Evolutionary conservation across 1,140 invertebrate genomes (phyloP), one percentile per base, ranked within the genome.

Genomic region (Platyscapa corneri): DNA sequence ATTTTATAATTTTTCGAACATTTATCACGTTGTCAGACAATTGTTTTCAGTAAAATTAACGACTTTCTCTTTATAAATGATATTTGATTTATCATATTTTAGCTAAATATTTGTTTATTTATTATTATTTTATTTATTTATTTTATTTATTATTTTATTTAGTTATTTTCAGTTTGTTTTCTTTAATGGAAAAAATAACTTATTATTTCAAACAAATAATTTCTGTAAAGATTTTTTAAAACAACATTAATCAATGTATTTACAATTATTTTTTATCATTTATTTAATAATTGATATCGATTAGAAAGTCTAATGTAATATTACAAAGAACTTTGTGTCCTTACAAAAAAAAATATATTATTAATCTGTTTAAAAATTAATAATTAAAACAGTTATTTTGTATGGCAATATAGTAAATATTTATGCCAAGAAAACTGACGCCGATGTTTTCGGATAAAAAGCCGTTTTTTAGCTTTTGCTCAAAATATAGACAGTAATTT

Each of bases 21-120:
- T 74, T 74, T 74, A 72, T 74, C 39, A 74, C n/a, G n/a, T 74
- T 74, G 14, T 74, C 70, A 27, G 23, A 39, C 70, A 42, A 74
- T 74, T 42, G 23, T 74, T 42, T 74, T 42, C 37, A 27, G 20
- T n/a, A 42, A 74, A 42, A 74, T 74, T 42, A 42, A 74, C 14
- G 37, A 74, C 3, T n/a, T 42, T 42, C 39, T 42, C 37, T 1
- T 74, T 23, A 74, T 74, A 42, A 74, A 74, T 74, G 70, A 74
- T 74, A 27, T 20, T 74, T 42, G 20, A 42, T 74, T 27, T 74
- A 42, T 74, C 70, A 42, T 37, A 74, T 74, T 70, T 70, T 70
- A 70, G 7, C 3, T 37, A 70, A 42, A 74, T 74, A 42, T n/a
- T 74, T 74, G 39, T 74, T 74, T n/a, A 42, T 12, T 39, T 67